A percentile compares a stretch with the other conserved stretches of the same genome.
phyloP scores from a whole-genome alignment of 37 sponge, comb jelly and placozoan genomes.

The Dysidea cf. avara region DNA sequence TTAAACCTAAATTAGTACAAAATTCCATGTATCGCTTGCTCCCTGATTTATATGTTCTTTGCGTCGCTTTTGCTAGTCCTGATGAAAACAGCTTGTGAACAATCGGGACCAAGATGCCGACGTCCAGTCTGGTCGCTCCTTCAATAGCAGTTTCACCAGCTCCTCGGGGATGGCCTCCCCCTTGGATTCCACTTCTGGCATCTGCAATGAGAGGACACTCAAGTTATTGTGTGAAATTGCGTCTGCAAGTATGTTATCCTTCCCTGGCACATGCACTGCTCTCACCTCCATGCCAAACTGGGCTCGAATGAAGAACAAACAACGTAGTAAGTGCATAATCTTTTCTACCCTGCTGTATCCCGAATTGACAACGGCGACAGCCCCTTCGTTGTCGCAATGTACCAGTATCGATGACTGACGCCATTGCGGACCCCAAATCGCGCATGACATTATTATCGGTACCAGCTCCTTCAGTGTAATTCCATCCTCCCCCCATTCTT shows the following conservation, averaged over 20 bases:
- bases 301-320: no score
- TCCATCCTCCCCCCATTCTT: no score
- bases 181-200: neutral
- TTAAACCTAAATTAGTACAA: constrained; percentile 1
- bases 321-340: constrained; percentile 48
- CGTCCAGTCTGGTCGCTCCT: constrained; percentile 12
- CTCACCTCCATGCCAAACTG: neutral
- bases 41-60: constrained; percentile 19
- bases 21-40: constrained; percentile 18
- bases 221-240: constrained; percentile 41
- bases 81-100: no score
- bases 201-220: neutral
- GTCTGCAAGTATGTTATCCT: constrained; percentile 46
- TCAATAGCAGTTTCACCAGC: constrained; percentile 9
- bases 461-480: constrained; percentile 52
- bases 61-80: constrained; percentile 32
- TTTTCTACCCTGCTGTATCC: constrained; percentile 17
- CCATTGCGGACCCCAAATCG: constrained; percentile 26
- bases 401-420: no score
- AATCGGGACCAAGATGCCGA: no score
- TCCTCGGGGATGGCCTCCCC: neutral
- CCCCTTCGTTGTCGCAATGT: constrained; percentile 49
- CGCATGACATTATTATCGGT: constrained; percentile 11
- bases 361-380: constrained; percentile 24
- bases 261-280: no score